phyloP scores from a whole-genome alignment of 2,113 vertebrate genomes.

The Opisthocomus hoazin region DNA sequence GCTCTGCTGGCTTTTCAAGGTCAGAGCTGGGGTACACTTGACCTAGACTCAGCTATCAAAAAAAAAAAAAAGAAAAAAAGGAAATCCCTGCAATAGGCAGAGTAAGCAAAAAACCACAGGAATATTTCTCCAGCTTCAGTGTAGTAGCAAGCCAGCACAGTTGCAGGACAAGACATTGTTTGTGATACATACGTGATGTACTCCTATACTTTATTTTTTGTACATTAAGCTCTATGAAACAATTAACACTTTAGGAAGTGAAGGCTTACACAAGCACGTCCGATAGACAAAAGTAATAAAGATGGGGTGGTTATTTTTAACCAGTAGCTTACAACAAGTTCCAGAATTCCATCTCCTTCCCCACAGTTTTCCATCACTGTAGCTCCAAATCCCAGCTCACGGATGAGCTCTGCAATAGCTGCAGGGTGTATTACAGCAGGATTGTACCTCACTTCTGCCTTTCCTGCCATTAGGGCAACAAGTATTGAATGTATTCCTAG shows the following conservation, averaged over 20 bases:
- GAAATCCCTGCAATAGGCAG: not conserved
- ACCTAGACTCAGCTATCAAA: not conserved
- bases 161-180: not conserved
- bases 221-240: not conserved
- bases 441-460: constrained; percentile 94
- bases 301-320: not conserved
- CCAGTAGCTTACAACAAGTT: constrained; percentile 85
- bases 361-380: constrained; percentile 87
- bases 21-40: not conserved
- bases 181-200: not conserved
- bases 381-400: constrained; percentile 91
- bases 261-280: not conserved
- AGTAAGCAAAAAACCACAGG: not conserved
- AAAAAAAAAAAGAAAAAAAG: not conserved
- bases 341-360: constrained; percentile 86
- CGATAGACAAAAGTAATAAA: not conserved
- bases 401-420: constrained; percentile 84
- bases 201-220: not conserved
- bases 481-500: constrained; percentile 90
- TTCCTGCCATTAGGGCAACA: constrained; percentile 97
- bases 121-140: not conserved
- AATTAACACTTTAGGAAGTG: not conserved
- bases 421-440: constrained; percentile 80
- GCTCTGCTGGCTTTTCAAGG: not conserved
- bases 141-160: not conserved